A percentile compares a stretch with the other conserved stretches of the same genome.
phyloP scores from a whole-genome alignment of 1,140 invertebrate species.

The Lanistes nyassanus region DNA sequence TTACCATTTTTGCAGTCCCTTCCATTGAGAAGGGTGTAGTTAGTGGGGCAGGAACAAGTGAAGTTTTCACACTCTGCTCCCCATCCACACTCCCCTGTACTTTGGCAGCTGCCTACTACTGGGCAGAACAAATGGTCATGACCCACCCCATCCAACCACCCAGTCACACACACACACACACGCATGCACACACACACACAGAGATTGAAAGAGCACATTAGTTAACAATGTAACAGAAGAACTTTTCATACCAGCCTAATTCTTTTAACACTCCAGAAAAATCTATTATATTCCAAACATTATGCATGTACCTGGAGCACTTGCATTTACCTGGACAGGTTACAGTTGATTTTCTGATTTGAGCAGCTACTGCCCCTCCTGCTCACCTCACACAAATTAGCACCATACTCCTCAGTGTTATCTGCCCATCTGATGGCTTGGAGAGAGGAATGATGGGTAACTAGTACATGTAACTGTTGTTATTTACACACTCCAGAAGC shows the following conservation, averaged over 20 bases:
- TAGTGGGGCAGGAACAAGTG: conserved; percentile 28
- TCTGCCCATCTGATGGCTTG: too few relatives aligned
- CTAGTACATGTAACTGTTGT: too few relatives aligned
- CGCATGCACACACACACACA: conserved; percentile 7
- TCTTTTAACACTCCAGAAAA: neutral
- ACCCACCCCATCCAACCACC: neutral
- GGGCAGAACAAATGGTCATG: too few relatives aligned
- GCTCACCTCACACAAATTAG: too few relatives aligned
- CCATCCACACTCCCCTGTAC: conserved; percentile 29
- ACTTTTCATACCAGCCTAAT: neutral
- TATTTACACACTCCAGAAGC: too few relatives aligned
- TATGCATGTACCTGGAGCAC: neutral
- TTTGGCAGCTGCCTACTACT: too few relatives aligned
- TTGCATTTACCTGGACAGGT: too few relatives aligned
- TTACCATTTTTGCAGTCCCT: conserved; percentile 32
- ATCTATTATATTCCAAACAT: neutral
- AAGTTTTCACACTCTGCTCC: conserved; percentile 14
- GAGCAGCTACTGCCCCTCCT: too few relatives aligned
- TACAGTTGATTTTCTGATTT: too few relatives aligned
- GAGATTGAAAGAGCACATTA: neutral
- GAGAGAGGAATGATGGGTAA: too few relatives aligned
- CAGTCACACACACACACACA: conserved; percentile 1
- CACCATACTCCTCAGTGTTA: too few relatives aligned
- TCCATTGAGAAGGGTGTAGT: conserved; percentile 19
- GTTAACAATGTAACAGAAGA: neutral